Evolutionary conservation across 37 sponge, comb jelly and placozoan genomes (phyloP), one percentile per base, ranked within the genome.

Genomic region (Agelas oroides): DNA sequence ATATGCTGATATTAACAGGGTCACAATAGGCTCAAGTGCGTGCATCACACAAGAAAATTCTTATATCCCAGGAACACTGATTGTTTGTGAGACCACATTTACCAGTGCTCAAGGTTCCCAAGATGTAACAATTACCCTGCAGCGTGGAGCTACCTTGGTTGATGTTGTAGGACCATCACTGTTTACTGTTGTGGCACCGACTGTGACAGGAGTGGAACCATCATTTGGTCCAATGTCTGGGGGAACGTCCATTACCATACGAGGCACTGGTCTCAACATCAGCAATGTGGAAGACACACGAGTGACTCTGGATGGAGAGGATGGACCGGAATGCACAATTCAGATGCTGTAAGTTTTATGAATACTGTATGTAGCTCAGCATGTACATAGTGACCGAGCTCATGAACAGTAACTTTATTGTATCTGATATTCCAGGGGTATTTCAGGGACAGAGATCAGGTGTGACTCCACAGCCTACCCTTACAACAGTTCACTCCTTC

Each of bases 161-260:
- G 46, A 12, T 3, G 46, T 46, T 46, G 8, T 46, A 46, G 46
- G 46, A 1, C 0, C 36, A 17, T 0, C 46, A 0, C 1, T 33
- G 19, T 84, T 79, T 57, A 64, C 28, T 35, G 65, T 74, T 32
- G 79, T 83, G 31, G 18, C 8, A 16, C 84, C 90, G 18, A 24
- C 38, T n/a, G 30, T 89, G 31, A 58, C n/a, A 25, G 56, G 70
- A 40, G 84, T 95, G 27, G 32, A 34, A 16, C 95, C 95, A 56
- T 58, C 79, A n/a, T 72, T 74, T 66, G 95, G 95, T 15, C 95
- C 95, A 37, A 70, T 66, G 41, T 78, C 92, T 58, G 95, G 95
- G 38, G 92, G 92, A 40, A 92, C 84, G 41, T 55, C 35, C 14
- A 31, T 95, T 24, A 88, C 59, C 30, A 75, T 95, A 28, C 65